Base-by-base conservation (phyloP, 2,888 invertebrate species). In the Hylaea fasciaria region DNA sequence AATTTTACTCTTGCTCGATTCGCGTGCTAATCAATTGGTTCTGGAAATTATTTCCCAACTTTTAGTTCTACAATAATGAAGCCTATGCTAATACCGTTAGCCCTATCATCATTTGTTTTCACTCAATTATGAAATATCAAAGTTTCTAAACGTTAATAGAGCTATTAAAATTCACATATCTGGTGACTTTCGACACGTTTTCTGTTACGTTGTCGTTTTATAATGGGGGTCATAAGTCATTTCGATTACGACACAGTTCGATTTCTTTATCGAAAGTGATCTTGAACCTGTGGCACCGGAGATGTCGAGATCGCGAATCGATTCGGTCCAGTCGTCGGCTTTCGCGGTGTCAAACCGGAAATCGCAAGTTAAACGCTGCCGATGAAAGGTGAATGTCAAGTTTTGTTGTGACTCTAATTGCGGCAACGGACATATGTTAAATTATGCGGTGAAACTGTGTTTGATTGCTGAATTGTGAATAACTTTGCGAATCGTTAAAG, bases 311-410 rank as follows among this genome's bases (percentile, higher is more conserved):
- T 52, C 32, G 61, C 52, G 39, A 63, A 62, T 56, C 45, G 43
- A 52, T 43, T 52, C 40, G 50, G 39, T 16, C 13, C 17, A 67
- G 22, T 22, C 32, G 32, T 10, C 32, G 10, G 81, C 89, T 89
- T 89, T 89, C 89, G 85, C 84, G 82, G 71, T 73, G 71, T 71
- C 72, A 41, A 79, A 78, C 87, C 86, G 87, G 88, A 87, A 86
- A 85, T 76, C 76, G 61, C 75, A 76, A 67, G 71, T 79, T 78
- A 78, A 79, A 77, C 35, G 48, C 32, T 75, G 67, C 71, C 76
- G 76, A 81, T 76, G 86, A 85, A 86, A 89, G 87, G 87, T 86
- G 87, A 89, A 88, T 89, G 89, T 89, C 88, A 88, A 85, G 86
- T 81, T 82, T 79, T 83, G 79, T 73, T 76, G 74, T 67, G 70